phyloP scores from a whole-genome alignment of 2,797 vertebrate species.

The Scolopax bukidnonensis region DNA sequence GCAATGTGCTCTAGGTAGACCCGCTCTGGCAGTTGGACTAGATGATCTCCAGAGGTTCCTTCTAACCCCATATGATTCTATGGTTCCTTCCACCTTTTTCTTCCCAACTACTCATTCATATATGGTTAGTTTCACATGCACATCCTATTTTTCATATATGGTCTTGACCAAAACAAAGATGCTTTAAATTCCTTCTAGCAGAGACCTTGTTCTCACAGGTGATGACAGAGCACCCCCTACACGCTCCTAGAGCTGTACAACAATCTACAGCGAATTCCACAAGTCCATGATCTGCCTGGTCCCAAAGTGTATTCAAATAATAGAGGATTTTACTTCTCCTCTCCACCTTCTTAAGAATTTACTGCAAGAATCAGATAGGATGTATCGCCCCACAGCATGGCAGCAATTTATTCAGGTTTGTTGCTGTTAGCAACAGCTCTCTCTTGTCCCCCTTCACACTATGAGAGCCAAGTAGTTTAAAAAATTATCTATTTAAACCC shows the following conservation, averaged over 20 bases:
- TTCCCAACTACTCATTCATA: not conserved
- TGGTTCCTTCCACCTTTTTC: not conserved
- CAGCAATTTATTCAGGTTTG: conserved; percentile 46
- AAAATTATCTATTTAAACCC: not conserved
- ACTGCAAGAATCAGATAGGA: not conserved
- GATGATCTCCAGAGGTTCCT: too few relatives aligned
- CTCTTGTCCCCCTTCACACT: not conserved
- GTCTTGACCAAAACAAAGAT: not conserved
- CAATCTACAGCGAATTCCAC: not conserved
- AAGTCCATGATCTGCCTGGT: not conserved
- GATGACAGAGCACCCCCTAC: not conserved
- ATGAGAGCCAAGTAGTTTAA: not conserved
- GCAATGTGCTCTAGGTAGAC: too few relatives aligned
- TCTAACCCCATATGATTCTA: too few relatives aligned
- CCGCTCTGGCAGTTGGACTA: too few relatives aligned
- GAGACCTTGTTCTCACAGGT: not conserved
- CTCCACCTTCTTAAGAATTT: not conserved
- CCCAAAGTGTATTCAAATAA: not conserved
- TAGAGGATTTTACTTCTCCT: not conserved
- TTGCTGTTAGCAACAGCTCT: conserved; percentile 17
- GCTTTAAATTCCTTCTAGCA: not conserved
- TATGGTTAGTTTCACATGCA: not conserved
- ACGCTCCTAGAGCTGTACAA: not conserved
- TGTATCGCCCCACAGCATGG: not conserved
- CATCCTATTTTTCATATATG: not conserved